Conservation (phyloP, 2,797 vertebrate species). For the Cryptoprocta ferox region DNA sequence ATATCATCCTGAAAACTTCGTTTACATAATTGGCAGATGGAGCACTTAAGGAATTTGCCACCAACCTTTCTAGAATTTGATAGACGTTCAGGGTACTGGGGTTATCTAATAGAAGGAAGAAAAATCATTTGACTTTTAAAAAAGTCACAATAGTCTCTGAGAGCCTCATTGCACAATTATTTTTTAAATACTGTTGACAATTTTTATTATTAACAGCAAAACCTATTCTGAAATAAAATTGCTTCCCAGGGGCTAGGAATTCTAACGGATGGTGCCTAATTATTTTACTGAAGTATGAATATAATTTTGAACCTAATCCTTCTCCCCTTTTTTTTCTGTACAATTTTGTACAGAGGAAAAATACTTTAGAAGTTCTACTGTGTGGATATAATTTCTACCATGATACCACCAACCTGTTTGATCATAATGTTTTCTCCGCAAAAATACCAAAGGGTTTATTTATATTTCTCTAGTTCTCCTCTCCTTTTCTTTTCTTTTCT, state of each 20-base stretch:
- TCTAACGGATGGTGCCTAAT: background rate
- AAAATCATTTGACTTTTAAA: background rate
- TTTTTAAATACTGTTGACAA: slow-evolving; percentile 25
- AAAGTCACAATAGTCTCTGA: background rate
- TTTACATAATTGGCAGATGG: background rate
- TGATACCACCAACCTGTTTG: background rate
- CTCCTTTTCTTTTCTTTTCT: background rate
- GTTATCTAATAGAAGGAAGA: slow-evolving; percentile 30
- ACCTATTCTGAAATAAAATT: background rate
- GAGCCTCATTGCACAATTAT: background rate
- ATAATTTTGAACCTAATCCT: background rate
- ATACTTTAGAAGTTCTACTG: background rate
- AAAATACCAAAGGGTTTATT: background rate
- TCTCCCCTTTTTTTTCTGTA: background rate
- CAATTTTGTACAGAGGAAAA: background rate
- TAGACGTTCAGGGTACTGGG: background rate
- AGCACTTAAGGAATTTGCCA: slow-evolving; percentile 6
- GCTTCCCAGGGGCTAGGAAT: background rate
- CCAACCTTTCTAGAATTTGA: slow-evolving; percentile 12
- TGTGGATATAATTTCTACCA: background rate
- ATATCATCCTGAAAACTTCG: background rate
- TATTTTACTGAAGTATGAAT: background rate
- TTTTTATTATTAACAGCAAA: slow-evolving; percentile 21
- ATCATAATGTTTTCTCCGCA: background rate
- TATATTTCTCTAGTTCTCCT: background rate